These are phyloP conservation scores for Leptestheria dahalacensis DNA, from an alignment of 1,140 invertebrate genomes.

Conservation along the genomic window DNA sequence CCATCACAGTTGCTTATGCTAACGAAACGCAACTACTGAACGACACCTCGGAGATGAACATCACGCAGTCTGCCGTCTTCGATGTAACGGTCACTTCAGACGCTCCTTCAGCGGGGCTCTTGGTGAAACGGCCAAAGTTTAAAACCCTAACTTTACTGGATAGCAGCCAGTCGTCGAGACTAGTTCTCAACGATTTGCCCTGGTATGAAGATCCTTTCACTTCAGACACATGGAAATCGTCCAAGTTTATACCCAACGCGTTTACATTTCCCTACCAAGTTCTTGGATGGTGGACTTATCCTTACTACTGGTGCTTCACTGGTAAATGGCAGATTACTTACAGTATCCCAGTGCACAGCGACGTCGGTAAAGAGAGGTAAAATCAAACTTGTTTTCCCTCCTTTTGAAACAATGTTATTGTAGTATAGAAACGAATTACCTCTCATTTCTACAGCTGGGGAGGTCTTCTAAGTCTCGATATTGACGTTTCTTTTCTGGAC, in stretches of 20 bases:
- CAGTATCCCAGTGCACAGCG: conserved; percentile 44
- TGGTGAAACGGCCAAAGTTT: too few relatives aligned
- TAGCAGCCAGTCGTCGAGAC: too few relatives aligned
- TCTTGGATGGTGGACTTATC: conserved; percentile 60
- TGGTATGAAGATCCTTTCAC: conserved; percentile 15
- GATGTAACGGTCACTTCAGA: background rate
- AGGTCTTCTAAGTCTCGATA: conserved; percentile 64
- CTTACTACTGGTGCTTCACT: conserved; percentile 56
- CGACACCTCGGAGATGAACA: too few relatives aligned
- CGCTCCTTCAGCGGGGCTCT: background rate
- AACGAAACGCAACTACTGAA: too few relatives aligned
- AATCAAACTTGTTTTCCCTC: too few relatives aligned
- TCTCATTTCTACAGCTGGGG: conserved; percentile 13
- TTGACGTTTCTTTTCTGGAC: conserved; percentile 63
- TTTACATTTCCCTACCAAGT: conserved; percentile 41
- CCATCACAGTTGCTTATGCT: too few relatives aligned
- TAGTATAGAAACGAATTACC: background rate
- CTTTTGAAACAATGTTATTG: too few relatives aligned
- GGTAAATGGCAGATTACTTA: conserved; percentile 61
- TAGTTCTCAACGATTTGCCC: conserved; percentile 8
- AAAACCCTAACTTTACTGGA: too few relatives aligned
- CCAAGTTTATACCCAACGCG: conserved; percentile 47
- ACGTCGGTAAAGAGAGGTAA: too few relatives aligned
- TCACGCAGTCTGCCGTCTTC: background rate
- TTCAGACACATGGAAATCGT: conserved; percentile 28